Evolutionary conservation across 2,888 invertebrate genomes (phyloP), one percentile per base, ranked within the genome.

Genomic region (Spilarctia lutea): DNA sequence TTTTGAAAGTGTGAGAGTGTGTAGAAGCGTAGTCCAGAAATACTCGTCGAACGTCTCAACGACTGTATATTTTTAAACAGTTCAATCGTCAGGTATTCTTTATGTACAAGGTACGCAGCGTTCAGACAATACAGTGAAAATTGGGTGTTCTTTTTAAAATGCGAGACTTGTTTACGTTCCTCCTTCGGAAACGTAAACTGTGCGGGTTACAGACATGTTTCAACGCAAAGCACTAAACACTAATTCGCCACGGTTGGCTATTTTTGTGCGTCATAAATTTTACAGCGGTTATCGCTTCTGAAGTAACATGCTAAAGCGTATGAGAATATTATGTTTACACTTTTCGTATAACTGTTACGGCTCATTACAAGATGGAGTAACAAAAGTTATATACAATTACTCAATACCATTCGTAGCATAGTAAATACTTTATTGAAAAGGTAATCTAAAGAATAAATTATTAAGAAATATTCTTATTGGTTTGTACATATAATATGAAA

Each of bases 21-120:
- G 77, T 86, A 84, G 84, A 86, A 84, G 83, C 77, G 84, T 74
- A 81, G 81, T 86, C 86, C 89, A 88, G 85, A 92, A 92, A 93
- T 93, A 93, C 86, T 76, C 85, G 45, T 75, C 83, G 84, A 83
- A 81, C 89, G 85, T 81, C 85, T 39, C 30, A 63, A 63, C 86
- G 81, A 80, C 85, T 83, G 76, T 88, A 80, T 93, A 93, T 93
- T 94, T 94, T 88, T 83, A 89, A 89, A 87, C 85, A 79, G 75
- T 83, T 91, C 89, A 85, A 92, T 93, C 91, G 93, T 88, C 93
- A 93, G 92, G 91, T 93, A 92, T 90, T 86, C 86, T 87, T 89
- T 81, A 75, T 63, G 69, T 74, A 67, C 78, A 77, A 71, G 78
- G 70, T 82, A 85, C 86, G 87, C 86, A 87, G 88, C 86, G 82